Percentiles rank a stretch among this genome's conserved stretches.
phyloP scores from a whole-genome alignment of 2,113 vertebrate species.

The Microcebus griseorufus region DNA sequence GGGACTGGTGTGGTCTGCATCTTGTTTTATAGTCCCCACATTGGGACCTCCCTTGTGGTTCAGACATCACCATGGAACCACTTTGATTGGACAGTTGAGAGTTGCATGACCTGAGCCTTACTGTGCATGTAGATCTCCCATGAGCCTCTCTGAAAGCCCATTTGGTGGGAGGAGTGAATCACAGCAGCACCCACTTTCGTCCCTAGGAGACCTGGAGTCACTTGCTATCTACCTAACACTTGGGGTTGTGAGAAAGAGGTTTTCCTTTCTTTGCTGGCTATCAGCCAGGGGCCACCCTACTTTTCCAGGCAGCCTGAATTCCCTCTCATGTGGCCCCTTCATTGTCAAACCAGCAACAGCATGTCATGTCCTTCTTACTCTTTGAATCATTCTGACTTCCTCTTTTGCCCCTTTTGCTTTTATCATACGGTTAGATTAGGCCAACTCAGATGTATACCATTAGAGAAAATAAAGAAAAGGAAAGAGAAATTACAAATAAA shows the following conservation, averaged over 20 bases:
- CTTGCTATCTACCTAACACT: too few relatives aligned
- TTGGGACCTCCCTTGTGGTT: too few relatives aligned
- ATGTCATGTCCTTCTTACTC: background rate
- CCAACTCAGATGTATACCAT: background rate
- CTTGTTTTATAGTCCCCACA: too few relatives aligned
- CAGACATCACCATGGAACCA: too few relatives aligned
- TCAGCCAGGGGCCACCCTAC: background rate
- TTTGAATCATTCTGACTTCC: background rate
- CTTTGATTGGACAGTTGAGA: too few relatives aligned
- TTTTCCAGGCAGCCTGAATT: slow-evolving; percentile 24
- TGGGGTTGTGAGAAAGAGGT: background rate
- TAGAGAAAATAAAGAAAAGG: background rate
- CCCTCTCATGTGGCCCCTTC: background rate
- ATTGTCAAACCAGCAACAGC: background rate
- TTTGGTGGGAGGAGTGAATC: too few relatives aligned
- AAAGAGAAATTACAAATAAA: slow-evolving; percentile 11
- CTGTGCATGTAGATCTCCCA: too few relatives aligned
- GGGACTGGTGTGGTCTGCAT: too few relatives aligned
- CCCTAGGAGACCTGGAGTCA: too few relatives aligned
- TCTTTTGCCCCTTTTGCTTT: background rate
- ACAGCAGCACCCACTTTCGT: too few relatives aligned
- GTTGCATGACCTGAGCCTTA: too few relatives aligned
- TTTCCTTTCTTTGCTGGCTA: background rate
- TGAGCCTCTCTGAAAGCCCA: too few relatives aligned
- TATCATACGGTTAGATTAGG: background rate